Conservation (phyloP, 2,797 vertebrate genomes). For the Pampus argenteus region DNA sequence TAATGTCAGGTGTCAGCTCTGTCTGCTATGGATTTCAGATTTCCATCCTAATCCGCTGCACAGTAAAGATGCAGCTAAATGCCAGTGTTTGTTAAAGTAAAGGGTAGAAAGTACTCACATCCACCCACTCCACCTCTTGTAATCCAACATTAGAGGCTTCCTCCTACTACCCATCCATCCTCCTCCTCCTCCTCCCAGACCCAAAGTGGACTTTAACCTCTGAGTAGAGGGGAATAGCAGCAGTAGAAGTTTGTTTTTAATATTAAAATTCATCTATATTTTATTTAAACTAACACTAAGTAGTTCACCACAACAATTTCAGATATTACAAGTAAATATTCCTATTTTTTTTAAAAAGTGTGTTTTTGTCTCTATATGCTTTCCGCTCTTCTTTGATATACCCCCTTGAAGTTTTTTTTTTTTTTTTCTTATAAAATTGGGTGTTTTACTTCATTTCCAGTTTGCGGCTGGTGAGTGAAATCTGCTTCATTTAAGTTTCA, state of each 20-base stretch:
- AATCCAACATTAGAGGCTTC: conserved; percentile 18
- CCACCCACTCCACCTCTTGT: conserved; percentile 48
- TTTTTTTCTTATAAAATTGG: not conserved
- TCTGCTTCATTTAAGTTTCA: not conserved
- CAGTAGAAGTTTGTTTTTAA: not conserved
- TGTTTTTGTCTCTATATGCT: not conserved
- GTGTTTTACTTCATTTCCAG: not conserved
- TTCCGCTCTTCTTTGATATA: not conserved
- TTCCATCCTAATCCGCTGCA: too few relatives aligned
- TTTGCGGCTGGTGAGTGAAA: not conserved
- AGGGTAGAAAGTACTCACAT: conserved; percentile 22
- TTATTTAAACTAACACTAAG: not conserved
- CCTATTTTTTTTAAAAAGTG: not conserved
- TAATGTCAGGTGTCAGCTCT: not conserved
- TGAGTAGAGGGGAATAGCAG: not conserved
- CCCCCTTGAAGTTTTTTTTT: not conserved
- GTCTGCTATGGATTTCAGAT: not conserved
- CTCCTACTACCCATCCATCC: conserved; percentile 24
- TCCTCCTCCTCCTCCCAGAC: not conserved
- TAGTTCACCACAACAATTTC: not conserved
- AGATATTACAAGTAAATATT: not conserved
- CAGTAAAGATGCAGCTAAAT: too few relatives aligned
- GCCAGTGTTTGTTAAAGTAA: not conserved
- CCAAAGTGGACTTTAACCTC: conserved; percentile 12
- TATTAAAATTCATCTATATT: not conserved